Percentiles rank a stretch among this genome's conserved stretches.
Conservation (phyloP, 2,797 vertebrate genomes). For the Poeciliopsis paucimaculata region DNA sequence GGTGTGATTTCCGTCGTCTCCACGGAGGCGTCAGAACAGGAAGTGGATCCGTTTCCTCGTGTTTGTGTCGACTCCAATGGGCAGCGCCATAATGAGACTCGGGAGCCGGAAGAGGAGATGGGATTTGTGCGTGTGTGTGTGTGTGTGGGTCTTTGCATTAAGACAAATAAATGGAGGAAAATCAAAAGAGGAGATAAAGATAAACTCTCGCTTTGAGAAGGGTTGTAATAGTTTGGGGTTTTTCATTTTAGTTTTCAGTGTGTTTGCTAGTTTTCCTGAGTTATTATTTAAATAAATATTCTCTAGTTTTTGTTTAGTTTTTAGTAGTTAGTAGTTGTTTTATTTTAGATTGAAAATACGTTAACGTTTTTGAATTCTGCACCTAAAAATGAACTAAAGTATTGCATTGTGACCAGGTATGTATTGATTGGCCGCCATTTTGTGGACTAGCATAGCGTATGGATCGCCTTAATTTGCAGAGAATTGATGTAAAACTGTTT, state of each 20-base stretch:
- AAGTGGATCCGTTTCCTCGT: constrained; percentile 55
- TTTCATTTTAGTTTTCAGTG: background rate
- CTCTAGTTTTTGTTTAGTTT: too few relatives aligned
- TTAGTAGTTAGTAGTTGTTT: too few relatives aligned
- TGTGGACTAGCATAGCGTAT: too few relatives aligned
- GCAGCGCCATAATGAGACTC: constrained; percentile 61
- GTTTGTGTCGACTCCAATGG: constrained; percentile 34
- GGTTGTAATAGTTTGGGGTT: too few relatives aligned
- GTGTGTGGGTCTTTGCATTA: constrained; percentile 41
- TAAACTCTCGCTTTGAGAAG: constrained; percentile 13
- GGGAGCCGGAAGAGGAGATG: constrained; percentile 42
- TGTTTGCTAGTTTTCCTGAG: background rate
- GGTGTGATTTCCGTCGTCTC: constrained; percentile 54
- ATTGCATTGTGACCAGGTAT: too few relatives aligned
- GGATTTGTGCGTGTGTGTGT: background rate
- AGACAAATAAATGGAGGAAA: constrained; percentile 17
- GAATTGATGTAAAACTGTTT: too few relatives aligned
- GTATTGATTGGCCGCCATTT: too few relatives aligned
- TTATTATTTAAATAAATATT: too few relatives aligned
- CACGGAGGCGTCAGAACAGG: constrained; percentile 48
- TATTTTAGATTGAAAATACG: too few relatives aligned
- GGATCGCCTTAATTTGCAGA: too few relatives aligned
- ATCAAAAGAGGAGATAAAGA: constrained; percentile 15
- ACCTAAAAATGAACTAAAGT: too few relatives aligned
- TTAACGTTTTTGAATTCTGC: too few relatives aligned